Percentiles rank a stretch among this genome's conserved stretches.
Evolutionary conservation across 2,113 vertebrate species (phyloP).

Genomic region (Pterocles burchelli): DNA sequence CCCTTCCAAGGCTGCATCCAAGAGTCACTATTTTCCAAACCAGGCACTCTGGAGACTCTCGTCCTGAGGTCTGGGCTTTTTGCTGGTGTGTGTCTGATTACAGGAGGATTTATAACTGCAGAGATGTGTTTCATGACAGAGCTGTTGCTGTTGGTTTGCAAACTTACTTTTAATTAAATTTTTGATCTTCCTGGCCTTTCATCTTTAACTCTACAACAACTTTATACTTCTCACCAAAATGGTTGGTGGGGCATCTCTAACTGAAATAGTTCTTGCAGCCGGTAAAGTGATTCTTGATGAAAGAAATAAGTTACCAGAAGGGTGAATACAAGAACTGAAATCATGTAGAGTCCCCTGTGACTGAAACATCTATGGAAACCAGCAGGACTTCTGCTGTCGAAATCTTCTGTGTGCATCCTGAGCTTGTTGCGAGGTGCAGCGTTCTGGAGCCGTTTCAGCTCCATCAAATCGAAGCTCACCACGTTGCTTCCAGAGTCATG

Average conservation of each 20-base stretch:
- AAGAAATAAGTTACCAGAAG: not conserved
- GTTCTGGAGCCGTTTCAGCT: rapidly evolving
- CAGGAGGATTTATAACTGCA: not conserved
- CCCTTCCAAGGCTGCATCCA: not conserved
- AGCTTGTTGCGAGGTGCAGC: not conserved
- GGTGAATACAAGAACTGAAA: not conserved
- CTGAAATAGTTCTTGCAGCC: not conserved
- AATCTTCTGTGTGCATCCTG: not conserved
- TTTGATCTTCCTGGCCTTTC: not conserved
- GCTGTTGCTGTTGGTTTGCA: not conserved
- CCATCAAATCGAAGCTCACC: not conserved
- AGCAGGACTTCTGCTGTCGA: not conserved
- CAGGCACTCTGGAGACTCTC: not conserved
- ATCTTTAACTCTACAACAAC: not conserved
- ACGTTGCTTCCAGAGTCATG: not conserved
- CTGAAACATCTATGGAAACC: not conserved
- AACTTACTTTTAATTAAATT: not conserved
- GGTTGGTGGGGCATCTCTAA: not conserved
- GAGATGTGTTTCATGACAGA: not conserved
- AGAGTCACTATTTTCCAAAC: not conserved
- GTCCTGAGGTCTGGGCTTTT: not conserved
- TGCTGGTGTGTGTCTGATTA: not conserved
- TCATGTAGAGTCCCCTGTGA: not conserved
- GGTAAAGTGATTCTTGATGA: not conserved
- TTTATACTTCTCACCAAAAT: not conserved